A percentile compares a stretch with the other conserved stretches of the same genome.
phyloP scores from a whole-genome alignment of 2,888 invertebrate genomes.

The Drosophila differens region DNA sequence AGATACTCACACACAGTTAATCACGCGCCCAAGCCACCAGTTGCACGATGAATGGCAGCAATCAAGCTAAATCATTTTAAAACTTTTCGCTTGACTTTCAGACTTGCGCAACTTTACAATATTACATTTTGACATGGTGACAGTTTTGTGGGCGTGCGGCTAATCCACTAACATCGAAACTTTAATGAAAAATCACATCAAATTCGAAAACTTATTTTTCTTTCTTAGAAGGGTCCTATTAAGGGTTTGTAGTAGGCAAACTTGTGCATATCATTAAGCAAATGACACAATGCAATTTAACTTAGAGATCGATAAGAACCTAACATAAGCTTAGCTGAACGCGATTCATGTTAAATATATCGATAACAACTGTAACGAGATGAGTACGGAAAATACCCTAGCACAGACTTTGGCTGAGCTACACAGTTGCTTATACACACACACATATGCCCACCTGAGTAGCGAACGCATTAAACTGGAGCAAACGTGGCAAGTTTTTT shows the following conservation, averaged over 20 bases:
- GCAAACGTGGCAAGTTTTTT: conserved; percentile 28
- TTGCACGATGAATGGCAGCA: conserved; percentile 43
- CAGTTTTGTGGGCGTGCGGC: conserved; percentile 23
- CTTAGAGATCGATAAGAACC: not conserved
- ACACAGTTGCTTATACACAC: conserved; percentile 21
- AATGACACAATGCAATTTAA: not conserved
- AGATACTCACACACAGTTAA: conserved; percentile 4
- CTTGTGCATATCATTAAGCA: not conserved
- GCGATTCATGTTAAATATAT: not conserved
- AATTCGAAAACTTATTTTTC: conserved; percentile 5
- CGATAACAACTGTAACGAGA: not conserved
- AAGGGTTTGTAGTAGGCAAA: not conserved
- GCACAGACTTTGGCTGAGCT: conserved; percentile 1
- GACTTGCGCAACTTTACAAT: conserved; percentile 38
- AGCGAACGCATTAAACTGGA: conserved; percentile 35
- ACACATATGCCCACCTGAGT: conserved; percentile 32
- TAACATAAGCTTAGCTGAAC: not conserved
- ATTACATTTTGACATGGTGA: conserved; percentile 45
- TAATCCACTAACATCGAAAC: conserved; percentile 40
- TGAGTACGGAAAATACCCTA: not conserved
- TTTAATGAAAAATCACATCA: conserved; percentile 41
- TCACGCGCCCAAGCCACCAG: conserved; percentile 22
- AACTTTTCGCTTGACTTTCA: conserved; percentile 57
- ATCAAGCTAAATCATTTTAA: conserved; percentile 63
- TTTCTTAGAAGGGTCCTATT: not conserved